Conservation (phyloP, 1,140 invertebrate species). For the Adoxophyes honmai region DNA sequence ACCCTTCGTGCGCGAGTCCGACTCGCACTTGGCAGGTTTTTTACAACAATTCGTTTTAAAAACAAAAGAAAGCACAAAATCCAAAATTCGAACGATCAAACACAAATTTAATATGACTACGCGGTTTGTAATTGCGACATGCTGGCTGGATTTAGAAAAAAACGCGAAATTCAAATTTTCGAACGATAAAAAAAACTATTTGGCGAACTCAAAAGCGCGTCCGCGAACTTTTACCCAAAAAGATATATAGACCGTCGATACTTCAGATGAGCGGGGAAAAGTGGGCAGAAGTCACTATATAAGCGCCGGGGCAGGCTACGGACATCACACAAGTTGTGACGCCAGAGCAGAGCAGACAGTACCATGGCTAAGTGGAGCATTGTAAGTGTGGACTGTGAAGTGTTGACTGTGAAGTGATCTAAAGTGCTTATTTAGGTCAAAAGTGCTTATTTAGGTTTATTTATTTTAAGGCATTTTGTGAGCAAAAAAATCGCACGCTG, state of each 20-base stretch:
- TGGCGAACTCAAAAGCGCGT: too few species aligned
- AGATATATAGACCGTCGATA: background rate
- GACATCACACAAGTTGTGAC: conserved; percentile 51
- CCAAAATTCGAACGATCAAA: too few species aligned
- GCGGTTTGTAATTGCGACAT: too few species aligned
- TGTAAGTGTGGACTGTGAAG: conserved; percentile 68
- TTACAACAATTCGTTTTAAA: too few species aligned
- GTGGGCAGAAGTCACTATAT: conserved; percentile 60
- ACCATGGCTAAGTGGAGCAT: conserved; percentile 70
- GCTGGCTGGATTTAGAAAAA: too few species aligned
- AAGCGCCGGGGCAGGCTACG: conserved; percentile 41
- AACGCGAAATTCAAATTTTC: too few species aligned
- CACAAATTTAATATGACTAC: too few species aligned
- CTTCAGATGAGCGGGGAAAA: conserved; percentile 44
- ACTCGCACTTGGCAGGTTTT: too few species aligned
- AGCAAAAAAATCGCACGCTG: too few species aligned
- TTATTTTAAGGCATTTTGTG: background rate
- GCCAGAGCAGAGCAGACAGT: conserved; percentile 39
- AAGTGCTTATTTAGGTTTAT: background rate
- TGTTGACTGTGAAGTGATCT: conserved; percentile 30
- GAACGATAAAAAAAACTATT: too few species aligned
- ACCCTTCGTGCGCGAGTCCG: too few species aligned
- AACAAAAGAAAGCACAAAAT: too few species aligned
- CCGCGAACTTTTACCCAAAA: background rate
- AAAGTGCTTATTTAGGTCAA: background rate